phyloP scores from a whole-genome alignment of 2,797 vertebrate species.

The Esox lucius region DNA sequence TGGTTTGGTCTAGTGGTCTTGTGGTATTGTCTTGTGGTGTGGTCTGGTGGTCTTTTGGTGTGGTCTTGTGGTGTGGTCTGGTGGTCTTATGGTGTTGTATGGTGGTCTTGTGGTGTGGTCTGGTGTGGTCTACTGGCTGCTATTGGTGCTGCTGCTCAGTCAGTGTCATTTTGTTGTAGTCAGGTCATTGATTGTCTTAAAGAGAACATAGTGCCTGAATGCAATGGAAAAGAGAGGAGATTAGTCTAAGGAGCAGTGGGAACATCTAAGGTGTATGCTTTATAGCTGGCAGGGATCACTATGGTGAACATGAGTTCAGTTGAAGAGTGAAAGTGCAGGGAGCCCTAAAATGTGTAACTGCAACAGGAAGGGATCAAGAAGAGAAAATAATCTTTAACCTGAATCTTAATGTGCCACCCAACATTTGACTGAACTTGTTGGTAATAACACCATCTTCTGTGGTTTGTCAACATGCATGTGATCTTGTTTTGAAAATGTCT shows the following conservation, averaged over 20 bases:
- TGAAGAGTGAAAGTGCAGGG: not conserved
- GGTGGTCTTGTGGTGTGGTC: too few relatives aligned
- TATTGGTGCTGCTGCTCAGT: not conserved
- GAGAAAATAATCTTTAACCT: not conserved
- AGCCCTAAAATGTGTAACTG: not conserved
- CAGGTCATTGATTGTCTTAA: conserved; percentile 13
- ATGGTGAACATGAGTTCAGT: not conserved
- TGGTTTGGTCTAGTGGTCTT: too few relatives aligned
- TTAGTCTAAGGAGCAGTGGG: not conserved
- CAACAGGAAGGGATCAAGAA: not conserved
- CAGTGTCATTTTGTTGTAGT: conserved; percentile 4
- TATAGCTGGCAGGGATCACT: not conserved
- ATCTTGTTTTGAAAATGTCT: not conserved
- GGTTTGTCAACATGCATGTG: not conserved
- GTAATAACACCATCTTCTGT: not conserved
- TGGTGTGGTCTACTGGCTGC: not conserved
- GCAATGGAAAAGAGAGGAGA: not conserved
- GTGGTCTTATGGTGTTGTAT: too few relatives aligned
- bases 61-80: too few relatives aligned
- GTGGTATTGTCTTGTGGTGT: too few relatives aligned
- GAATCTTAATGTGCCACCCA: not conserved
- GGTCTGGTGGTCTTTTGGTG: too few relatives aligned
- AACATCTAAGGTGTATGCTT: not conserved
- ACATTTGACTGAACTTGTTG: not conserved
- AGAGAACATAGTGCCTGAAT: conserved; percentile 7